Evolutionary conservation across 2,888 invertebrate species (phyloP), one percentile per base, ranked within the genome.

Genomic region (Frankliniella fusca): DNA sequence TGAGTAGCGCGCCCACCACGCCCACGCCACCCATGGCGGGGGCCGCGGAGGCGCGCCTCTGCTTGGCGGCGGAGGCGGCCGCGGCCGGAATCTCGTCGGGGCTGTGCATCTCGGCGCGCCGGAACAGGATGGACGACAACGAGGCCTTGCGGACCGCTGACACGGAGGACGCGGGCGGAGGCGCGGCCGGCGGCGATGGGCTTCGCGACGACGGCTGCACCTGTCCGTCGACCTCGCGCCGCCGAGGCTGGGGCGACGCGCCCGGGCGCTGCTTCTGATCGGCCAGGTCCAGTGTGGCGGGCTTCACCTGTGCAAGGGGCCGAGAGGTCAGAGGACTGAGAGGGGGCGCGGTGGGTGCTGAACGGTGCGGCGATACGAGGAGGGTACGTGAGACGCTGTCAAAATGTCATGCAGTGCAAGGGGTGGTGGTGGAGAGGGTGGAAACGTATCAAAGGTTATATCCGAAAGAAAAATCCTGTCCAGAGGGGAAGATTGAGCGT

Each of bases 101-200:
- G 27, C 70, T 76, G 70, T 76, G 70, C 70, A 23, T 12, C 27
- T 76, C 70, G 70, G 70, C 23, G 70, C 70, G 70, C 70, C 70
- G 70, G 70, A 76, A 76, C 27, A 76, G 27, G 70, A 76, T 76
- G 70, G 70, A 76, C 70, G 70, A 76, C 27, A 76, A 27, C 23
- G 70, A 76, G 9, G 70, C 27, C 70, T 76, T 76, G 23, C 70
- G 70, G 9, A 27, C 70, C 70, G 23, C 70, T 23, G 70, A 12
- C 11, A 20, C 15, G 54, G 70, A 23, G 9, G 70, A 38, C 38
- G 38, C 38, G 38, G 38, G 38, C 38, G 38, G 54, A 2, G 54
- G 12, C 70, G 27, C 70, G 23, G 70, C 23, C 12, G 70, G 70
- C 7, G 70, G 70, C 11, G 70, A 76, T 27, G 70, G 70, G 23